These are phyloP conservation scores for Vireo griseus DNA, from an alignment of 2,797 vertebrate genomes.

Conservation along the genomic window DNA sequence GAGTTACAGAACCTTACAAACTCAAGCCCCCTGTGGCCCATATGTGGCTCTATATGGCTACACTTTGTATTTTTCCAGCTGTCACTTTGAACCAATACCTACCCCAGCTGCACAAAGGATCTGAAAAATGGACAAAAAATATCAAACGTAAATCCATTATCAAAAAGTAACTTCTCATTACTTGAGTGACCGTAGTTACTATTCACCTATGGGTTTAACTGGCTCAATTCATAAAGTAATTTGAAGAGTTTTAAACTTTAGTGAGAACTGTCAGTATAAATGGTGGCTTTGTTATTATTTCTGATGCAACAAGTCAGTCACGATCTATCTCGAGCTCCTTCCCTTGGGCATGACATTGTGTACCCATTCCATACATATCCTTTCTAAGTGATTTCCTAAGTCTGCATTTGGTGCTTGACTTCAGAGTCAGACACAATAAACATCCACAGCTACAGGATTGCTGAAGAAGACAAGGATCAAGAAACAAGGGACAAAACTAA, in stretches of 20 bases:
- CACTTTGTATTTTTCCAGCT: background rate
- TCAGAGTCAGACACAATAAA: background rate
- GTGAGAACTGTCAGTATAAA: background rate
- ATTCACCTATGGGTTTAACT: background rate
- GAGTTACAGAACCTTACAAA: background rate
- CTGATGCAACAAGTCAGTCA: background rate
- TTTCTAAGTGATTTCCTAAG: background rate
- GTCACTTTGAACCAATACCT: background rate
- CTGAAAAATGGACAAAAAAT: background rate
- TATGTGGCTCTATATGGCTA: background rate
- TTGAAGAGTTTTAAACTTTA: background rate
- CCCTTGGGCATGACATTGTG: background rate
- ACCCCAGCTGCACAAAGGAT: background rate
- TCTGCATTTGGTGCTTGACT: background rate
- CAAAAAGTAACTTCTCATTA: background rate
- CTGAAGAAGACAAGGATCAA: background rate
- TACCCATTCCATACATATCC: background rate
- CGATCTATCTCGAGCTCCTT: accelerated
- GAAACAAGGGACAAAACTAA: background rate
- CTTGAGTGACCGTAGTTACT: background rate
- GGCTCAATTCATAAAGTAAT: background rate
- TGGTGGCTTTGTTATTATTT: background rate
- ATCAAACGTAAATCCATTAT: background rate
- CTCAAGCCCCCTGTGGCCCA: background rate
- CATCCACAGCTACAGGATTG: background rate